Conservation (phyloP, 2,888 invertebrate genomes). For the Acheta domesticus region DNA sequence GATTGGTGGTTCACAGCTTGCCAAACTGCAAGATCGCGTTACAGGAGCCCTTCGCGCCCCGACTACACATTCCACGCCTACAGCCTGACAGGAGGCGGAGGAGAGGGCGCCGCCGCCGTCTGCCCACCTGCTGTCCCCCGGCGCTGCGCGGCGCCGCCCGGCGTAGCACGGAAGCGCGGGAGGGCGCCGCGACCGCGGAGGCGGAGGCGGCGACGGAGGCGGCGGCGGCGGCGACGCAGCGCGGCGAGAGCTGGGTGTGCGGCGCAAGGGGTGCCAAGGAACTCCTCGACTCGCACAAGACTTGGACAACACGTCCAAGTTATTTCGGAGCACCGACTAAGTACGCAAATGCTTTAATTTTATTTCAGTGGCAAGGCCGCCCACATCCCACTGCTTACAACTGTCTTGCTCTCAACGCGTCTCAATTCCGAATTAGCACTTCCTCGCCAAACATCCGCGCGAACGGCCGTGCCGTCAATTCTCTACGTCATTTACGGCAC, state of each 20-base stretch:
- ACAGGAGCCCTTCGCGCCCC: conserved; percentile 21
- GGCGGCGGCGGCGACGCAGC: background rate
- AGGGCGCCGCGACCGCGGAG: background rate
- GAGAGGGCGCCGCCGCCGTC: background rate
- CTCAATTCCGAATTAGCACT: too few relatives aligned
- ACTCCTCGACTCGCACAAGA: background rate
- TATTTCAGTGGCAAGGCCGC: background rate
- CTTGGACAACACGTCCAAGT: background rate
- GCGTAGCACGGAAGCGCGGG: background rate
- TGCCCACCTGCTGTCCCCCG: background rate
- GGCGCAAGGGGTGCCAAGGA: conserved; percentile 18
- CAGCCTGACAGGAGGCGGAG: background rate
- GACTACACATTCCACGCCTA: conserved; percentile 19
- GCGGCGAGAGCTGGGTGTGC: background rate
- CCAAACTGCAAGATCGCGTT: conserved; percentile 30
- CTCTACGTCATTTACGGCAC: too few relatives aligned
- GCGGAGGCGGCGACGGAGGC: background rate
- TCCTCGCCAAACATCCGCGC: too few relatives aligned
- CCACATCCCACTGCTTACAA: too few relatives aligned
- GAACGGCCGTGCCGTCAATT: too few relatives aligned
- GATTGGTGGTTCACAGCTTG: conserved; percentile 24
- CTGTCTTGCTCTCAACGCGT: too few relatives aligned
- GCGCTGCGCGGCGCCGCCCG: background rate
- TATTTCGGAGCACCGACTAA: background rate
- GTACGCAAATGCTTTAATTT: conserved; percentile 18